Percentiles rank a stretch among this genome's conserved stretches.
phyloP scores from a whole-genome alignment of 2,797 vertebrate genomes.

The Gambelia wislizenii region DNA sequence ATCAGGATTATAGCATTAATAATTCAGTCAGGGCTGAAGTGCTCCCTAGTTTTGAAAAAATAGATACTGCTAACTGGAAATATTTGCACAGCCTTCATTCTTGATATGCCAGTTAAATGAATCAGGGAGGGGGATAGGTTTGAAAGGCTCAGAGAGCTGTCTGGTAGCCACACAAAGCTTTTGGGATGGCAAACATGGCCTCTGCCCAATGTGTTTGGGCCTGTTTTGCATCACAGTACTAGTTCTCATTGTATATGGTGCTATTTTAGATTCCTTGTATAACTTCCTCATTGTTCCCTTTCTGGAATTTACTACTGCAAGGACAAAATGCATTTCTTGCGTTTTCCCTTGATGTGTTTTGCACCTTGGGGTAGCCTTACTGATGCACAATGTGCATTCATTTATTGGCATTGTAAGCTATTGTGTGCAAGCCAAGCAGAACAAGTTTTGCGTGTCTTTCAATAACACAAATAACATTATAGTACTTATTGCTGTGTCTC shows the following conservation, averaged over 20 bases:
- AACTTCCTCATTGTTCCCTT: slow-evolving; percentile 35
- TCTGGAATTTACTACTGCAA: slow-evolving; percentile 40
- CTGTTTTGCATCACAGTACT: slow-evolving; percentile 18
- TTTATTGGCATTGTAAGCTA: not conserved
- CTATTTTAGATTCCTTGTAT: slow-evolving; percentile 18
- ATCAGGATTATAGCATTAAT: slow-evolving; percentile 34
- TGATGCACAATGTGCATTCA: not conserved
- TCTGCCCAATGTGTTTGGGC: not conserved
- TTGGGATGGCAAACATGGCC: slow-evolving; percentile 14
- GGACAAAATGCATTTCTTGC: not conserved
- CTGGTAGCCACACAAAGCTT: not conserved
- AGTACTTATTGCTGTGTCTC: not conserved
- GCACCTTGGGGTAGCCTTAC: not conserved
- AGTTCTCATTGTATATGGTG: slow-evolving; percentile 19
- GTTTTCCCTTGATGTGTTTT: not conserved
- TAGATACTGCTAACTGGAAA: slow-evolving; percentile 30
- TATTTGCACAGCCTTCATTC: not conserved
- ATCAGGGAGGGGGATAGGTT: slow-evolving; percentile 33
- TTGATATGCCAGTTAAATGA: not conserved
- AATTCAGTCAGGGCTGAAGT: slow-evolving; percentile 16
- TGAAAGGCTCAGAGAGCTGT: slow-evolving; percentile 10
- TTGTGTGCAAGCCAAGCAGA: not conserved
- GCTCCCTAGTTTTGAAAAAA: slow-evolving; percentile 50
- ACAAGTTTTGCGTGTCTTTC: not conserved
- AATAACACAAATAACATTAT: not conserved